These are phyloP conservation scores for Apis mellifera DNA, from an alignment of 1,140 invertebrate genomes.

Conservation along the genomic window Amel_HAv3.1 CM009945.2:5484001-5484500, in stretches of 20 bases:
- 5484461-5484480: background rate
- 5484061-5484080: slow-evolving; percentile 28
- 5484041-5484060: slow-evolving; percentile 64
- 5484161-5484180: slow-evolving; percentile 16
- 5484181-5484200: background rate
- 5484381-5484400: slow-evolving; percentile 60
- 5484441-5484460: background rate
- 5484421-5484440: background rate
- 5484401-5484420: background rate
- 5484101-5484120: slow-evolving; percentile 74
- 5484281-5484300: slow-evolving; percentile 20
- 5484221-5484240: background rate
- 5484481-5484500: background rate
- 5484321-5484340: slow-evolving; percentile 50
- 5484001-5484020: slow-evolving; percentile 76
- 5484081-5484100: slow-evolving; percentile 3
- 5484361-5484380: slow-evolving; percentile 78
- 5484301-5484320: slow-evolving; percentile 45
- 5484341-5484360: slow-evolving; percentile 71
- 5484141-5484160: slow-evolving; percentile 38
- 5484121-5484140: slow-evolving; percentile 64
- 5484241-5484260: background rate
- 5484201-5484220: background rate
- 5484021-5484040: slow-evolving; percentile 64
- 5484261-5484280: background rate